These are phyloP conservation scores for Hedychridium roseum DNA, from an alignment of 2,888 invertebrate species.

Conservation along the genomic window DNA sequence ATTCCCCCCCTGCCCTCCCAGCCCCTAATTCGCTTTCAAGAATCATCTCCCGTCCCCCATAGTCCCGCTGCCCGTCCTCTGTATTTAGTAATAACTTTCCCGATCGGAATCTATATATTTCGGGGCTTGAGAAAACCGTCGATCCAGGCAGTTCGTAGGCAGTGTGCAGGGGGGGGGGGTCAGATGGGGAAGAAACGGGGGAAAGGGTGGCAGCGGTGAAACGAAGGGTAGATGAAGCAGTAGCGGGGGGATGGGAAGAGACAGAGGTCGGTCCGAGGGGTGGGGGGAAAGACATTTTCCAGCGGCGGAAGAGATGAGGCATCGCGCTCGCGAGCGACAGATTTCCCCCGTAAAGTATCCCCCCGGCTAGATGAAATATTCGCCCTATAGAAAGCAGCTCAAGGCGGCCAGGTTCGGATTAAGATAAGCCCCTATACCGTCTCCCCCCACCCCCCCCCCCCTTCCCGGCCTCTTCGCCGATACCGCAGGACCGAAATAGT, in stretches of 20 bases:
- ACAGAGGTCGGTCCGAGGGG: no score
- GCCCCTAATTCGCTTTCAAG: constrained; percentile 23
- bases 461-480: no score
- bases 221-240: constrained; percentile 1
- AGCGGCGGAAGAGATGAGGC: constrained; percentile 6
- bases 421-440: constrained; percentile 28
- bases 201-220: constrained; percentile 1
- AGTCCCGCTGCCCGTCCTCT: constrained; percentile 15
- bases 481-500: no score
- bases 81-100: constrained; percentile 34
- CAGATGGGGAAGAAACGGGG: constrained; percentile 6
- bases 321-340: constrained; percentile 33
- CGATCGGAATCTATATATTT: constrained; percentile 35
- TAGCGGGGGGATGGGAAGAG: constrained; percentile 4
- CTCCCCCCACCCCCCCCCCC: neutral
- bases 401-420: constrained; percentile 32
- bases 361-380: constrained; percentile 38
- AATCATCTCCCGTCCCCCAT: constrained; percentile 14
- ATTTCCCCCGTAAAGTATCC: constrained; percentile 38
- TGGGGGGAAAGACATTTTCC: constrained; percentile 30
- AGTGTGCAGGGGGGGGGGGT: constrained; percentile 9
- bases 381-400: constrained; percentile 36
- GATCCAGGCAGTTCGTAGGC: neutral
- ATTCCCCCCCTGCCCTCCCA: no score
- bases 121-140: neutral